These are phyloP conservation scores for Bos taurus DNA, from an alignment of 2,113 vertebrate species.

Conservation along the genomic window DNA sequence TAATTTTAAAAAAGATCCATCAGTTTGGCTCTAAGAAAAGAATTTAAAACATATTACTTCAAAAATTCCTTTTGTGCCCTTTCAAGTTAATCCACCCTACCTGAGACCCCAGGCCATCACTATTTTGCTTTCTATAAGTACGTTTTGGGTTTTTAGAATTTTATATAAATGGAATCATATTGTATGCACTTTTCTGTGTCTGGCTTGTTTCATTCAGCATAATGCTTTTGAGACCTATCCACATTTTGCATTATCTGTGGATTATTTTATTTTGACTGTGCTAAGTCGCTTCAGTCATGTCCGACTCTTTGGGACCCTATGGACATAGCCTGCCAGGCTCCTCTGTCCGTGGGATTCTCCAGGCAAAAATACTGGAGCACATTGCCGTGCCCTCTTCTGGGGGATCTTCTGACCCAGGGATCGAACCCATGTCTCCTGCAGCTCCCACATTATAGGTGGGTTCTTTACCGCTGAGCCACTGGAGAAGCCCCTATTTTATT, in stretches of 20 bases:
- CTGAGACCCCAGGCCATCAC: not conserved
- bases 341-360: not conserved
- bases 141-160: not conserved
- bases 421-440: not conserved
- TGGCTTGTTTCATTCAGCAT: not conserved
- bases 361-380: not conserved
- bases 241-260: not conserved
- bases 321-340: not conserved
- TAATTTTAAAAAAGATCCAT: not conserved
- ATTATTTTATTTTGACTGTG: not conserved
- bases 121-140: not conserved
- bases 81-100: not conserved
- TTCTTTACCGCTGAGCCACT: not conserved
- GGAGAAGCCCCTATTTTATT: not conserved
- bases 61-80: not conserved
- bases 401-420: not conserved
- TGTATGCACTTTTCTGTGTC: not conserved
- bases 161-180: not conserved
- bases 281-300: not conserved
- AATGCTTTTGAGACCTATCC: not conserved
- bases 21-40: not conserved
- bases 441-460: not conserved
- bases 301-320: not conserved
- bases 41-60: not conserved
- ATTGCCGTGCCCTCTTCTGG: not conserved